phyloP scores from a whole-genome alignment of 1,140 invertebrate genomes.

The Antheraea mylitta region DNA sequence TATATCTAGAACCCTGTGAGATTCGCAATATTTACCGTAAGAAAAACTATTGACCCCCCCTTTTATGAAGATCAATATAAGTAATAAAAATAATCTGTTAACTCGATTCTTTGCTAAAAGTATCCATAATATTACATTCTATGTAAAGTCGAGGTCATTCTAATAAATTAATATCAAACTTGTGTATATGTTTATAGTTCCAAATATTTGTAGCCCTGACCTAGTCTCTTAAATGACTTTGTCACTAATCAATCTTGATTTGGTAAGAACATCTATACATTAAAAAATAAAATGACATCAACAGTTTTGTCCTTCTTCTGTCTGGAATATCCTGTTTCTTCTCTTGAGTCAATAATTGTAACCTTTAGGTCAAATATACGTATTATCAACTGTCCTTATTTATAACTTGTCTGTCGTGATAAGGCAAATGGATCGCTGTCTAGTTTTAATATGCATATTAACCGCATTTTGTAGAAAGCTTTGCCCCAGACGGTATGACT shows the following conservation, averaged over 20 bases:
- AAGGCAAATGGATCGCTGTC: no score
- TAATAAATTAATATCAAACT: not conserved
- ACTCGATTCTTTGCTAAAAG: constrained; percentile 1
- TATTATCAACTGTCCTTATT: not conserved
- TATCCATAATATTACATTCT: not conserved
- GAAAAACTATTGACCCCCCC: not conserved
- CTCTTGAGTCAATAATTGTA: not conserved
- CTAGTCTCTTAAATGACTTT: not conserved
- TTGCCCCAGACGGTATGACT: no score
- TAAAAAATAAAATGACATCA: not conserved
- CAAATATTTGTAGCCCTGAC: not conserved
- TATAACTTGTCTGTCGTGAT: not conserved
- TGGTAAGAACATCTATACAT: no score
- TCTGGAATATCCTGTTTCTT: not conserved
- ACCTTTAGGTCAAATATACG: not conserved
- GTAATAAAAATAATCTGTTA: not conserved
- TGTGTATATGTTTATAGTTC: not conserved
- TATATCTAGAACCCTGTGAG: not conserved
- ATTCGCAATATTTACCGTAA: not conserved
- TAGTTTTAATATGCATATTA: no score
- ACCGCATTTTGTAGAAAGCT: no score
- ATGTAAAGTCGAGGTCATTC: constrained; percentile 12
- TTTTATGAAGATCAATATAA: not conserved
- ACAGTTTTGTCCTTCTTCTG: not conserved
- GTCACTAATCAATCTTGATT: not conserved